These are phyloP conservation scores for Brevimyrus niger DNA, from an alignment of 2,113 vertebrate species.

Conservation along the genomic window DNA sequence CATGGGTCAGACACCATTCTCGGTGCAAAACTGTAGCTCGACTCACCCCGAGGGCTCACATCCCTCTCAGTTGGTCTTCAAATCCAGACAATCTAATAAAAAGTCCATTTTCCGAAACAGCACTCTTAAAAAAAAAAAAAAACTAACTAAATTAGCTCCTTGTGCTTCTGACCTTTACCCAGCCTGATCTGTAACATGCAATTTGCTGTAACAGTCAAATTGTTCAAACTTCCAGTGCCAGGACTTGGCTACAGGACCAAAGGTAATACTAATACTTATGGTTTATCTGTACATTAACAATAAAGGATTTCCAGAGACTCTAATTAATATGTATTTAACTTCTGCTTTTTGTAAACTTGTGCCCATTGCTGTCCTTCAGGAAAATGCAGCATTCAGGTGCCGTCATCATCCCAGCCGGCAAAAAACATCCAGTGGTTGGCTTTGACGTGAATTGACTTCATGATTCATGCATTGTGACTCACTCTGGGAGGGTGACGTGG, in stretches of 20 bases:
- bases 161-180: neutral
- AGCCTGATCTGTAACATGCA: neutral
- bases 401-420: neutral
- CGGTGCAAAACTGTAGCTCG: neutral
- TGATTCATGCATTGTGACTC: slow-evolving; percentile 15
- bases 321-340: neutral
- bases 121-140: neutral
- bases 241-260: neutral
- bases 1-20: neutral
- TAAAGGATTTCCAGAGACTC: neutral
- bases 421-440: neutral
- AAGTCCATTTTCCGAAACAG: neutral
- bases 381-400: neutral
- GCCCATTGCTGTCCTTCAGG: neutral
- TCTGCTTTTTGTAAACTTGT: neutral
- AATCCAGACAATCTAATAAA: neutral
- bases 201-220: neutral
- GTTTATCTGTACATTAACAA: neutral
- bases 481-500: neutral
- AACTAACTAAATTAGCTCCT: neutral
- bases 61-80: neutral
- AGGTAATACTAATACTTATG: neutral
- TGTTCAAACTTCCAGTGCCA: neutral
- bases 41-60: neutral
- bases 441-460: neutral